These are phyloP conservation scores for Drosophila busckii DNA, from an alignment of 1,140 invertebrate species.

Conservation along the genomic window DNA sequence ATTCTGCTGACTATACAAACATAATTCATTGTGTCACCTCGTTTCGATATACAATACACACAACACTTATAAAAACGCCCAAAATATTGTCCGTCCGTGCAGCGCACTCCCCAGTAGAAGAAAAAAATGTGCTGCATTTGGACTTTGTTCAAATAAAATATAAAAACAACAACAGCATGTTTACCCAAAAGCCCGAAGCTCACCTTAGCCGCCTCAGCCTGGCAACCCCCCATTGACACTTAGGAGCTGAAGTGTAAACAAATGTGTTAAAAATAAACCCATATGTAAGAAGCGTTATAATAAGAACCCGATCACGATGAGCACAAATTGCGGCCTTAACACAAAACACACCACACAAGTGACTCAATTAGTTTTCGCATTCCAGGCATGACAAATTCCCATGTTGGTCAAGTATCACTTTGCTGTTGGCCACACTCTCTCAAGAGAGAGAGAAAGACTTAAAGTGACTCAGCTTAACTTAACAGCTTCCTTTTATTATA, in stretches of 20 bases:
- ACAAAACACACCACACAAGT: too few species aligned
- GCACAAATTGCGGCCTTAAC: background rate
- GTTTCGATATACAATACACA: constrained; percentile 26
- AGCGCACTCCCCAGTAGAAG: constrained; percentile 5
- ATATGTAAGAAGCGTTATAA: constrained; percentile 12
- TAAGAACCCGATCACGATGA: constrained; percentile 3
- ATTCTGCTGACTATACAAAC: constrained; percentile 64
- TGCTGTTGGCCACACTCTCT: too few species aligned
- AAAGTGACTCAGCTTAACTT: constrained; percentile 10
- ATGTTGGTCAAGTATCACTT: constrained; percentile 37
- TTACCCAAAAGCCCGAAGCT: constrained; percentile 11
- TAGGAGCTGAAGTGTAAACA: constrained; percentile 50
- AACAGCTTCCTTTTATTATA: too few species aligned
- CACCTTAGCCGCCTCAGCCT: background rate
- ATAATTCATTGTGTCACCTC: constrained; percentile 68
- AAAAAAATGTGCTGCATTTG: constrained; percentile 52
- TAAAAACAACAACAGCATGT: too few species aligned
- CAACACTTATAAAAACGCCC: background rate
- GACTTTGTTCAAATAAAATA: constrained; percentile 58
- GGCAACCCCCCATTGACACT: background rate
- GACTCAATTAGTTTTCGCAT: constrained; percentile 49
- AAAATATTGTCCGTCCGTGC: constrained; percentile 16
- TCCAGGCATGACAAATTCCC: constrained; percentile 42
- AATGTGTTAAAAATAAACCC: constrained; percentile 47
- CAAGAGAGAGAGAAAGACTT: too few species aligned